Conservation (phyloP, 2,888 invertebrate species). For the Andrena chrysosceles region DNA sequence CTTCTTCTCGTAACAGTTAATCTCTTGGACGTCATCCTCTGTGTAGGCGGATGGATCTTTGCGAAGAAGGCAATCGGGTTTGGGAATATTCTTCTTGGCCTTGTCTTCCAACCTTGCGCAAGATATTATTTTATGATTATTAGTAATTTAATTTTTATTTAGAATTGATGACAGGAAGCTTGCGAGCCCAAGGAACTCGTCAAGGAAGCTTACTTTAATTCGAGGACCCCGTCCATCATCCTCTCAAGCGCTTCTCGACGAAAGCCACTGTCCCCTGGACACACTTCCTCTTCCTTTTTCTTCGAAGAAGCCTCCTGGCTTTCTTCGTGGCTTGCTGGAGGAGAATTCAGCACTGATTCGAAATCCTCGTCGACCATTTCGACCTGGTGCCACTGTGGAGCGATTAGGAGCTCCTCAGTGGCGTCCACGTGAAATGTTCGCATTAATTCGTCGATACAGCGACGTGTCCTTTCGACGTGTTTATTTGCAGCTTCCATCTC, state of each 20-base stretch:
- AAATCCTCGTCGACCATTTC: neutral
- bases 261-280: slow-evolving; percentile 76
- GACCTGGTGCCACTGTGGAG: neutral
- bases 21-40: slow-evolving; percentile 89
- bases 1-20: slow-evolving; percentile 90
- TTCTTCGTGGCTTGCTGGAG: slow-evolving; percentile 85
- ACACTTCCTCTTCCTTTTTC: neutral
- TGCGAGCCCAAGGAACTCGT: neutral
- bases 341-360: neutral
- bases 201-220: slow-evolving; percentile 85
- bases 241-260: slow-evolving; percentile 89
- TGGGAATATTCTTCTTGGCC: slow-evolving; percentile 92
- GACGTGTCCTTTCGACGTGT: slow-evolving; percentile 88
- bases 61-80: slow-evolving; percentile 88
- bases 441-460: slow-evolving; percentile 87
- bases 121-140: neutral
- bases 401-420: neutral
- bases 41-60: slow-evolving; percentile 90
- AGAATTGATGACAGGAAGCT: neutral
- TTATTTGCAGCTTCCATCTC: slow-evolving; percentile 88
- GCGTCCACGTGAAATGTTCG: slow-evolving; percentile 41
- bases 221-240: slow-evolving; percentile 96
- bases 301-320: neutral
- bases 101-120: slow-evolving; percentile 92
- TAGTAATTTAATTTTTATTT: neutral